Base-by-base conservation (phyloP, 2,888 invertebrate genomes). In the Endotricha flammealis region DNA sequence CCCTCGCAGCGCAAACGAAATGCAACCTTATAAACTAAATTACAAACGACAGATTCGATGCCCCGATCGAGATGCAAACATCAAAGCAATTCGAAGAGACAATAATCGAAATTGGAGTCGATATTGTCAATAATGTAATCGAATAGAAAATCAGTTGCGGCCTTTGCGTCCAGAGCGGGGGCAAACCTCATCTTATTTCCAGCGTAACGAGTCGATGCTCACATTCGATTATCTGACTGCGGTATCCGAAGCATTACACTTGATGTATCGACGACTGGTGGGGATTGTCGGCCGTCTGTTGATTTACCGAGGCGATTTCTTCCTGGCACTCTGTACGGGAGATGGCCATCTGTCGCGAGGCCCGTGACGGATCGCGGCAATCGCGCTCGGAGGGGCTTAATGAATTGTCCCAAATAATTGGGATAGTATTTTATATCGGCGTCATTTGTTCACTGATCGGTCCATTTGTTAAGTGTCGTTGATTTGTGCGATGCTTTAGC, bases 361-460 rank as follows among this genome's bases (percentile, higher is more conserved):
- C 51, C 68, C 66, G 77, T 80, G 81, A 82, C 78, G 74, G 72
- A 83, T 83, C 64, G 69, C 70, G 53, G 73, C 78, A 72, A 82
- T 82, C 76, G 68, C 64, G 70, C 66, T 73, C 74, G 76, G 75
- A 75, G 74, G 71, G 69, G 57, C 56, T 57, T 85, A 86, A 86
- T 86, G 85, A 86, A 86, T 86, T 82, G 82, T 83, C 78, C 82
- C 75, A 81, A 83, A 82, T 86, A 85, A 86, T 86, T 82, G 80
- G 80, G 78, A 78, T 76, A 74, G 75, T 81, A 79, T 82, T 83
- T 85, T 83, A 86, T 85, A 82, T 83, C 59, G 76, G 54, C 71
- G 57, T 78, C 81, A 76, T 83, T 83, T 83, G 81, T 82, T 72
- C 68, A 54, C 53, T 70, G 78, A 83, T 81, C 81, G 81, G 68